A percentile compares a stretch with the other conserved stretches of the same genome.
These are phyloP conservation scores for Taxidea taxus DNA, from an alignment of 2,113 vertebrate genomes.

Conservation along the genomic window DNA sequence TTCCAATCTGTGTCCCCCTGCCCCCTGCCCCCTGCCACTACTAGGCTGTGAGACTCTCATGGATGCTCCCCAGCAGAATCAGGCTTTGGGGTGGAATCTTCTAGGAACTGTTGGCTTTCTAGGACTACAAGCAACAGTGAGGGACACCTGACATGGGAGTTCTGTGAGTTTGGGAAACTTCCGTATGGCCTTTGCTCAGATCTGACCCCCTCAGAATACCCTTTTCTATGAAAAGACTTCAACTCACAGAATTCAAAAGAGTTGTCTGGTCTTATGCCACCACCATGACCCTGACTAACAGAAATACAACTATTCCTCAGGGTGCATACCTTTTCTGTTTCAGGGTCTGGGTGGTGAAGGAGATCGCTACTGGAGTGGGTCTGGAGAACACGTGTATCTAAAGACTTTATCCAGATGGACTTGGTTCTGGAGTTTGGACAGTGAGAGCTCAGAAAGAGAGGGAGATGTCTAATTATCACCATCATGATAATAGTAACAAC, in stretches of 20 bases:
- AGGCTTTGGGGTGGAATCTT: background rate
- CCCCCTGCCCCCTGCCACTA: accelerated
- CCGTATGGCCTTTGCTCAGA: background rate
- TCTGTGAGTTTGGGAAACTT: background rate
- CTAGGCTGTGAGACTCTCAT: background rate
- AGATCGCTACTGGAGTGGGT: background rate
- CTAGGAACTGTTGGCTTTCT: background rate
- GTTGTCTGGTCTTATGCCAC: background rate
- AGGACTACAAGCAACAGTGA: background rate
- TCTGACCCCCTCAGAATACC: background rate
- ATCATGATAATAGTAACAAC: background rate
- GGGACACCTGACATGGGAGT: background rate
- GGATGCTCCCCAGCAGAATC: background rate
- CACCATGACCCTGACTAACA: background rate
- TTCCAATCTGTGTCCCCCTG: too few species aligned
- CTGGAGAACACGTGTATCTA: background rate
- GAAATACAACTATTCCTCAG: background rate
- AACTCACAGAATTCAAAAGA: background rate
- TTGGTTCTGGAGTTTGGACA: background rate
- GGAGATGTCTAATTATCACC: background rate
- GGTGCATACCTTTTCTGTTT: background rate
- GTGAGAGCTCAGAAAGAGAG: background rate
- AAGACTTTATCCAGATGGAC: background rate
- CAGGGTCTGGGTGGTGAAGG: background rate
- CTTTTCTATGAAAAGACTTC: background rate